phyloP scores from a whole-genome alignment of 2,888 invertebrate species.

The Drosophila demipolita region DNA sequence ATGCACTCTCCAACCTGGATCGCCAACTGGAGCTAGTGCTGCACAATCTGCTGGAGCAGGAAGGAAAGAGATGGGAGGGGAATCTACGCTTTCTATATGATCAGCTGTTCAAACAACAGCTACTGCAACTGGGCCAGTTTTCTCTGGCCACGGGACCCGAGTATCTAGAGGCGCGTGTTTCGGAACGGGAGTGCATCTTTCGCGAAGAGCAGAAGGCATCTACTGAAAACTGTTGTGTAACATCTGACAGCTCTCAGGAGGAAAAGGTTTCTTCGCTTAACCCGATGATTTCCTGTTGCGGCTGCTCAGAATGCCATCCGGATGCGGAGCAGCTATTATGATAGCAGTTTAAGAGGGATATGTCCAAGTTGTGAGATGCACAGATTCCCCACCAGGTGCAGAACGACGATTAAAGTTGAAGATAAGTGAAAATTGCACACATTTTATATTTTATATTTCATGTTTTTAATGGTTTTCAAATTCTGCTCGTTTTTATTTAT shows the following conservation, averaged over 20 bases:
- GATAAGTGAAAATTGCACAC: background rate
- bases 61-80: conserved; percentile 37
- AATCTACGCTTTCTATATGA: conserved; percentile 59
- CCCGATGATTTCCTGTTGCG: background rate
- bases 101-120: conserved; percentile 45
- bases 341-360: background rate
- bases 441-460: background rate
- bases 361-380: background rate
- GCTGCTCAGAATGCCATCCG: conserved; percentile 26
- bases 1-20: conserved; percentile 40
- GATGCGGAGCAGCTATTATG: background rate
- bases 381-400: background rate
- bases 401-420: background rate
- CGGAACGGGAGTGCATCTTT: conserved; percentile 14
- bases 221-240: background rate
- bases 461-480: background rate
- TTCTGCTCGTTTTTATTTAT: background rate
- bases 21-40: conserved; percentile 41
- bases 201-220: background rate
- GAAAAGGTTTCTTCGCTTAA: background rate
- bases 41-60: conserved; percentile 30
- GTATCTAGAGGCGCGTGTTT: conserved; percentile 10
- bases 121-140: conserved; percentile 4
- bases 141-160: background rate
- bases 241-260: background rate